Percentiles rank a stretch among this genome's conserved stretches.
Conservation (phyloP, 1,140 invertebrate genomes). For the Orchestia grillus region DNA sequence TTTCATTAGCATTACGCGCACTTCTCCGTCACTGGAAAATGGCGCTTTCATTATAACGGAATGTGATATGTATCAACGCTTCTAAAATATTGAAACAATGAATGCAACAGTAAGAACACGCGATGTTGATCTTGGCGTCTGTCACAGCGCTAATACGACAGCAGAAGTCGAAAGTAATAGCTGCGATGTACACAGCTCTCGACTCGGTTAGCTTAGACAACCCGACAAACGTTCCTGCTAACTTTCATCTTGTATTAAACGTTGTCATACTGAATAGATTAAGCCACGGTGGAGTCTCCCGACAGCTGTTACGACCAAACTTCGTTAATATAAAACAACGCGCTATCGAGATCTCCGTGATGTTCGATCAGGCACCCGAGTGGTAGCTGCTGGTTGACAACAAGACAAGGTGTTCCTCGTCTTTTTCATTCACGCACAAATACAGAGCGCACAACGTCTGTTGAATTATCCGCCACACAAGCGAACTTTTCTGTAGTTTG, state of each 20-base stretch:
- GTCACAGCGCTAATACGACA: neutral
- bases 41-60: neutral
- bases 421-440: too few relatives aligned
- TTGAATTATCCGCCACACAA: too few relatives aligned
- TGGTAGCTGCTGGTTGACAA: neutral
- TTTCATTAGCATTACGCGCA: neutral
- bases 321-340: neutral
- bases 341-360: too few relatives aligned
- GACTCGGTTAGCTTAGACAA: neutral
- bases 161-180: neutral
- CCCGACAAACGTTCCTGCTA: neutral
- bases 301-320: neutral
- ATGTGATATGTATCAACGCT: neutral
- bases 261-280: neutral
- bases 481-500: too few relatives aligned
- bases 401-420: neutral
- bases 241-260: neutral
- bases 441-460: too few relatives aligned
- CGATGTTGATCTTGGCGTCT: neutral
- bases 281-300: neutral
- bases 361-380: neutral
- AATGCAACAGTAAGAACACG: neutral
- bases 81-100: neutral
- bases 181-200: neutral
- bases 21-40: neutral